phyloP scores from a whole-genome alignment of 2,797 vertebrate species.

The Cichlasoma orientale region DNA sequence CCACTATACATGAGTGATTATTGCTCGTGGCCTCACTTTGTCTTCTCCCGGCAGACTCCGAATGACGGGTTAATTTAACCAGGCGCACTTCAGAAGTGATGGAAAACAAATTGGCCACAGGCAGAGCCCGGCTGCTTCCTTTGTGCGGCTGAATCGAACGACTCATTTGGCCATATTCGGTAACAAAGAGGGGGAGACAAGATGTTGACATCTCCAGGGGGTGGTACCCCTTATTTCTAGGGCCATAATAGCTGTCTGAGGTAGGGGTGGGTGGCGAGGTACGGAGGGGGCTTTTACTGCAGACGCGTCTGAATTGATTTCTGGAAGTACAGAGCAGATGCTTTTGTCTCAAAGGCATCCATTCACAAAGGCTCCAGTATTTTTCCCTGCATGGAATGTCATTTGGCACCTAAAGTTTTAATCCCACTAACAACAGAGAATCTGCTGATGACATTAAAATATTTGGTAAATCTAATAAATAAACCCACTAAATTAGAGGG shows the following conservation, averaged over 20 bases:
- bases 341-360: slow-evolving; percentile 27
- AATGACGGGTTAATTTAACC: slow-evolving; percentile 61
- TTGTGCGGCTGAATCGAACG: slow-evolving; percentile 54
- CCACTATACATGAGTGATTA: slow-evolving; percentile 42
- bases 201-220: slow-evolving; percentile 59
- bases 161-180: slow-evolving; percentile 59
- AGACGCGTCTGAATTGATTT: slow-evolving; percentile 63
- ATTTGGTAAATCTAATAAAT: neutral
- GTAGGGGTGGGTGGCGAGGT: neutral
- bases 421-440: neutral
- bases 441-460: neutral
- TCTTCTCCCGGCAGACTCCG: slow-evolving; percentile 34
- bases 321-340: slow-evolving; percentile 45
- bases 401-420: neutral
- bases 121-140: slow-evolving; percentile 39
- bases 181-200: slow-evolving; percentile 56
- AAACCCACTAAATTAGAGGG: neutral
- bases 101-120: slow-evolving; percentile 72
- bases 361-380: neutral
- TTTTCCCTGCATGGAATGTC: neutral
- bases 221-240: slow-evolving; percentile 37
- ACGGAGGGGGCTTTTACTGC: neutral
- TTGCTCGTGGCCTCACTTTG: slow-evolving; percentile 49
- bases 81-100: slow-evolving; percentile 49
- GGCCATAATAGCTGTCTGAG: slow-evolving; percentile 54